Base-by-base conservation (phyloP, 2,888 invertebrate genomes). In the Callosobruchus maculatus region DNA sequence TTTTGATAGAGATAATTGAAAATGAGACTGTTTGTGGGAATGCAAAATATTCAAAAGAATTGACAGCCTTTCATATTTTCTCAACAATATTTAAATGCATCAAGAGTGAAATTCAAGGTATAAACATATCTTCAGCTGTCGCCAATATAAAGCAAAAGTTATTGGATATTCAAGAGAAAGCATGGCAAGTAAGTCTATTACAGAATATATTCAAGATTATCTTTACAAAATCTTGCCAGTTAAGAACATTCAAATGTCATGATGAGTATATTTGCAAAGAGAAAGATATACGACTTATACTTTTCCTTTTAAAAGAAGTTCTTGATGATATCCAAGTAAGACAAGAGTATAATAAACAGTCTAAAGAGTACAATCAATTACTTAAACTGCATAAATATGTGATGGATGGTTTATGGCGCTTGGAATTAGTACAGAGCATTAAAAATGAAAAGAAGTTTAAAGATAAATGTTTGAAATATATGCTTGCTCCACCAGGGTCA, bases 401-500 rank as follows among this genome's bases (percentile, higher is more conserved):
- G 3, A 90, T 89, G 77, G 93, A 94, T 84, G 93, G 93, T 7
- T 87, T 90, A 75, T 94, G 94, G 94, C 90, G 94, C 81, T 88
- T 93, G 80, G 92, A 94, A 82, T 85, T 94, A 70, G 89, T 94
- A n/a, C 89, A 90, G 0, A 90, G 89, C 74, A 84, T 89, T 0
- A 88, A 90, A 4, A 89, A 89, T 1, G 86, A 88, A 67, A 86
- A 87, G 3, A 88, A 88, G 76, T 88, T 88, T 9, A 85, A 88
- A 74, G 77, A 78, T 22, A 89, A 90, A 80, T 89, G 92, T 77
- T 87, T 93, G 72, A 90, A 90, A 69, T 90, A 91, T 72, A 93
- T 96, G 94, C 84, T 96, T 72, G 92, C 94, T 9, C 91, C 93
- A 31, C 93, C 94, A 0, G 92, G 92, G 78, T 92, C 93, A 78